Evolutionary conservation across 1,140 invertebrate species (phyloP).

Genomic region (Hyles euphorbiae): DNA sequence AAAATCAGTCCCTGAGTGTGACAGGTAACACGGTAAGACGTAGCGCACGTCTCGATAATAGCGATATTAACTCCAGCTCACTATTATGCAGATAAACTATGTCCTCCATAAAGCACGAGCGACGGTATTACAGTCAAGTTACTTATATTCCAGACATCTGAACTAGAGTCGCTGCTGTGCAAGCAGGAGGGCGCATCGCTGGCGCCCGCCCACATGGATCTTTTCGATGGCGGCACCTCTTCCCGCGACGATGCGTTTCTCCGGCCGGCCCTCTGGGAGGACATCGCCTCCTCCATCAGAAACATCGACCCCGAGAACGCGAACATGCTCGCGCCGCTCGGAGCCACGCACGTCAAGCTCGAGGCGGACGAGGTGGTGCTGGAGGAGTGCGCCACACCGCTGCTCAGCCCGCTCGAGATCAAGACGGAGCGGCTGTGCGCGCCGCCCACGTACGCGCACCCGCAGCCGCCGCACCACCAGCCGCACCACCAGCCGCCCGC

Average conservation of each 20-base stretch:
- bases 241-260: constrained; percentile 88
- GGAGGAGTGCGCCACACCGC: constrained; percentile 76
- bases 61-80: too few species aligned
- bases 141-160: constrained; percentile 62
- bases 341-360: constrained; percentile 81
- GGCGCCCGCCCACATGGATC: constrained; percentile 67
- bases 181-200: constrained; percentile 68
- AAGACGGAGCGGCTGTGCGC: constrained; percentile 80
- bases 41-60: too few species aligned
- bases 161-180: constrained; percentile 72
- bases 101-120: too few species aligned
- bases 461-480: constrained; percentile 58
- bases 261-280: constrained; percentile 89
- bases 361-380: constrained; percentile 82
- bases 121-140: not conserved
- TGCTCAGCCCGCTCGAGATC: constrained; percentile 84
- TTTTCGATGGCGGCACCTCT: constrained; percentile 66
- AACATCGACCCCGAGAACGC: constrained; percentile 92
- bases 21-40: too few species aligned
- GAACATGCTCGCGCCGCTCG: constrained; percentile 84
- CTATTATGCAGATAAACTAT: too few species aligned
- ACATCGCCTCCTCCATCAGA: constrained; percentile 91
- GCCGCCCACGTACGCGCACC: constrained; percentile 67
- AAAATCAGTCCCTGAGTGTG: too few species aligned
- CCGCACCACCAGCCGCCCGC: constrained; percentile 54